Evolutionary conservation across 2,888 invertebrate genomes (phyloP), one percentile per base, ranked within the genome.

Genomic region (Folsomia candida): DNA sequence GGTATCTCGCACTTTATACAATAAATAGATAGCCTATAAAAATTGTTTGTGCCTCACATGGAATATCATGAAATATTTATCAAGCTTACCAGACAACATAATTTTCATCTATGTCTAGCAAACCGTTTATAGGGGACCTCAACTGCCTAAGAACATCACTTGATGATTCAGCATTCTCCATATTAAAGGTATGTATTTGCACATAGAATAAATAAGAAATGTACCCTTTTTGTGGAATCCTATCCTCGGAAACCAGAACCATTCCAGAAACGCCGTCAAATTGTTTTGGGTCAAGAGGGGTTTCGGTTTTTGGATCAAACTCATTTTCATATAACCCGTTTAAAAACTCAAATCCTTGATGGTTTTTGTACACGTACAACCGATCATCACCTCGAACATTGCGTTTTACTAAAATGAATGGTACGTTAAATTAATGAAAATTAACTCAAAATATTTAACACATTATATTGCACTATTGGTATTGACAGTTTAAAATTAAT

Each of bases 341-440:
- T 57, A 96, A 82, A 81, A 89, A 88, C 67, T 87, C 86, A 83
- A 89, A 93, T 51, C 90, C 88, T 2, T 85, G 83, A 84, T 94
- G 93, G 22, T 86, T 86, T 0, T 87, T 85, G 0, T 89, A 88
- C 26, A 98, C 88, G 85, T 97, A 99, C 37, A 98, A 85, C n/a
- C 92, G 87, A 83, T 97, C 95, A 82, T 91, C 89, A 1, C 98
- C 97, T 73, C 90, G 87, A 68, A 90, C 86, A 85, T 99, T 98
- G 67, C 98, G 88, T 76, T 87, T 87, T 66, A 83, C 90, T 91
- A 81, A 24, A 81, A 72, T 73, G 54, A 51, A 28, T 14, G 37
- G 14, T 9, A 37, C 4, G 37, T n/a, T n/a, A n/a, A n/a, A n/a
- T n/a, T n/a, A n/a, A n/a, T n/a, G n/a, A n/a, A n/a, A n/a, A n/a